A percentile compares a stretch with the other conserved stretches of the same genome.
Conservation (phyloP, 2,888 invertebrate genomes). For the Ephialtes manifestator region DNA sequence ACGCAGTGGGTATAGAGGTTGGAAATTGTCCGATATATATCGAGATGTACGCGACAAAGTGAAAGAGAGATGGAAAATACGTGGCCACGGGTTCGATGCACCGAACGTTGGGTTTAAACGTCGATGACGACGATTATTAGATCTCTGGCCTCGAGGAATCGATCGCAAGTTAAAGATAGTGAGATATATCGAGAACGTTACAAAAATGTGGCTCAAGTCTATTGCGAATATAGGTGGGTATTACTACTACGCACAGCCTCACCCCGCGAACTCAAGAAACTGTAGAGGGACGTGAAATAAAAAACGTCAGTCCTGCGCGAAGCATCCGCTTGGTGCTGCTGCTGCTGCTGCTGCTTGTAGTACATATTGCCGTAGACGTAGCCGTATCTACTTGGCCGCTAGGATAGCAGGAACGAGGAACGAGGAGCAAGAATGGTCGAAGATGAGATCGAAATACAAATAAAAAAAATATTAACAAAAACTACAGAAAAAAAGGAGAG, state of each 20-base stretch:
- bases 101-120: constrained; percentile 25
- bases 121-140: constrained; percentile 38
- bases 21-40: constrained; percentile 9
- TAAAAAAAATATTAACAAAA: neutral
- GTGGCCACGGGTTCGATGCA: constrained; percentile 58
- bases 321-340: constrained; percentile 44
- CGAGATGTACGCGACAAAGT: neutral
- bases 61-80: constrained; percentile 32
- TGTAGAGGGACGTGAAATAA: constrained; percentile 37
- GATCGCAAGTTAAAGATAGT: constrained; percentile 26
- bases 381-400: constrained; percentile 9
- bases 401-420: constrained; percentile 38
- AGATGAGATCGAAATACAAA: constrained; percentile 13
- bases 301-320: constrained; percentile 65
- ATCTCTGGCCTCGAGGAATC: constrained; percentile 39
- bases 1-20: neutral
- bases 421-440: constrained; percentile 24
- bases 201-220: constrained; percentile 27
- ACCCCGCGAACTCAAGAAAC: constrained; percentile 65
- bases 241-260: constrained; percentile 65
- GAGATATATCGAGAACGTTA: constrained; percentile 6
- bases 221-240: constrained; percentile 5
- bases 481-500: neutral
- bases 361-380: constrained; percentile 43
- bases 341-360: constrained; percentile 37